A percentile compares a stretch with the other conserved stretches of the same genome.
Conservation (phyloP, 2,888 invertebrate species). For the Scelioninae gen. 1 region DNA sequence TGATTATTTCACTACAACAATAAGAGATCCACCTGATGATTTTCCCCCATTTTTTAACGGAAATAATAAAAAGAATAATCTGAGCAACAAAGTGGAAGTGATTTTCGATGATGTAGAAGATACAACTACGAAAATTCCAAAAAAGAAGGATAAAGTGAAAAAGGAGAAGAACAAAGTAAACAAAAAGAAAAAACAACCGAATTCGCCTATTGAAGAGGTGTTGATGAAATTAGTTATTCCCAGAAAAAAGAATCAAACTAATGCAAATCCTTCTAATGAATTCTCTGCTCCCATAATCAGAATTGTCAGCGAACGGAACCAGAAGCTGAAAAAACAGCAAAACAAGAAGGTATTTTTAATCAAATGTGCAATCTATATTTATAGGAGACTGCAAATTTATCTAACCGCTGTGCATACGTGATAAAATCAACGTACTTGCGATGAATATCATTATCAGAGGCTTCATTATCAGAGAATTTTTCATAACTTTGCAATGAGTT, state of each 20-base stretch:
- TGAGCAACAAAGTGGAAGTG: slow-evolving; percentile 66
- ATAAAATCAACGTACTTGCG: neutral
- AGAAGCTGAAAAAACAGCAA: slow-evolving; percentile 45
- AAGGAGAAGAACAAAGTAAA: slow-evolving; percentile 48
- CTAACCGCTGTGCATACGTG: neutral
- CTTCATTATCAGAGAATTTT: no score
- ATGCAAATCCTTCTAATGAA: no score
- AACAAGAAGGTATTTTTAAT: slow-evolving; percentile 42
- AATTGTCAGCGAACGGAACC: slow-evolving; percentile 57
- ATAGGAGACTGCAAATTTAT: neutral
- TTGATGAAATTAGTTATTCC: slow-evolving; percentile 27
- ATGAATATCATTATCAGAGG: slow-evolving; percentile 5
- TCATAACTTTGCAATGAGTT: slow-evolving; percentile 15
- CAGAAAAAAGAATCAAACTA: slow-evolving; percentile 22
- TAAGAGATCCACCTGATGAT: slow-evolving; percentile 75
- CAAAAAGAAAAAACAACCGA: slow-evolving; percentile 47
- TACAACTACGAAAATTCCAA: slow-evolving; percentile 35
- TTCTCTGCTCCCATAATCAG: slow-evolving; percentile 50
- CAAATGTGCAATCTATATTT: neutral
- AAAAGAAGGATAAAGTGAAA: slow-evolving; percentile 41
- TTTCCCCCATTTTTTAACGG: slow-evolving; percentile 78
- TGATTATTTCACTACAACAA: slow-evolving; percentile 61
- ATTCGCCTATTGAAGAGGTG: slow-evolving; percentile 8
- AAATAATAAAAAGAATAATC: slow-evolving; percentile 34
- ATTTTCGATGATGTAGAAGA: slow-evolving; percentile 69